Conservation (phyloP, 2,888 invertebrate genomes). For the Sussaba pulchella region DNA sequence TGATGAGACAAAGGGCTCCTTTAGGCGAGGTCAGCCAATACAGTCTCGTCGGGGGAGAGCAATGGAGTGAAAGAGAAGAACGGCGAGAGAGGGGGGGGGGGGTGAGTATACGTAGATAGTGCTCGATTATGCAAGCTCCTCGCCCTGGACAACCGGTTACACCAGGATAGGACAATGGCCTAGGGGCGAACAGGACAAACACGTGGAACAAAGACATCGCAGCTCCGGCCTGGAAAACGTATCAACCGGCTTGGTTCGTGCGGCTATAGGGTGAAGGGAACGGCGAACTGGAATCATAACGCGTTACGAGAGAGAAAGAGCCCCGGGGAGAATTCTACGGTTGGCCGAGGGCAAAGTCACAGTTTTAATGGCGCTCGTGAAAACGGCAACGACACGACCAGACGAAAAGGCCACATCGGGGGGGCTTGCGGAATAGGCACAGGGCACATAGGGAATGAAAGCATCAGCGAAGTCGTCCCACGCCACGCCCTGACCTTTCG, state of each 20-base stretch:
- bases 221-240: conserved; percentile 75
- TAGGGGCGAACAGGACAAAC: conserved; percentile 68
- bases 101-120: conserved; percentile 41
- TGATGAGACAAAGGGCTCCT: conserved; percentile 60
- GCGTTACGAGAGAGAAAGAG: conserved; percentile 72
- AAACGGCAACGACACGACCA: conserved; percentile 72
- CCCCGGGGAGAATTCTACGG: conserved; percentile 48
- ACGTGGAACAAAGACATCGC: conserved; percentile 77
- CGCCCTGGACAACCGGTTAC: conserved; percentile 64
- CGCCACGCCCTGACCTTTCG: conserved; percentile 34
- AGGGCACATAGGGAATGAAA: conserved; percentile 36
- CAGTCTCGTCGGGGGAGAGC: not conserved
- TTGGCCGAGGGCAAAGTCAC: conserved; percentile 73
- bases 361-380: conserved; percentile 79
- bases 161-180: conserved; percentile 59
- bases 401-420: conserved; percentile 27
- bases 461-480: conserved; percentile 27
- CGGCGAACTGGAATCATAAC: conserved; percentile 73
- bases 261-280: conserved; percentile 29
- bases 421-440: conserved; percentile 26
- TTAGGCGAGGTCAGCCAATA: conserved; percentile 46
- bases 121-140: conserved; percentile 71
- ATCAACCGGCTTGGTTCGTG: conserved; percentile 70
- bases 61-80: conserved; percentile 29
- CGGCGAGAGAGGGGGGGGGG: conserved; percentile 41